Base-by-base conservation (phyloP, 2,888 invertebrate species). In the Trachelus troglodyta region DNA sequence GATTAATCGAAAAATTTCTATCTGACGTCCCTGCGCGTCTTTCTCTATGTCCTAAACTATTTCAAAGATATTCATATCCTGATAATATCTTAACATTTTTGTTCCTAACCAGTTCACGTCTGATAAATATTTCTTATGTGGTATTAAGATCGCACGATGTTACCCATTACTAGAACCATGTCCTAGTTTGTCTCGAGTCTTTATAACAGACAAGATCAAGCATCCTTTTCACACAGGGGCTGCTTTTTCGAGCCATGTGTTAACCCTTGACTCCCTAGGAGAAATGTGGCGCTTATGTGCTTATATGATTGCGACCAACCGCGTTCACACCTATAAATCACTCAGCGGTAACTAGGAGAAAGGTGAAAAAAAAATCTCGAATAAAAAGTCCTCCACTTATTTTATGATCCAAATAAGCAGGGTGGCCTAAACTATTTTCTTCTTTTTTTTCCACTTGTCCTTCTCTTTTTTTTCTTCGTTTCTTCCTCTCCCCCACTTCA, bases 321-420 rank as follows among this genome's bases (percentile, higher is more conserved):
- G 75, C 75, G 80, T 35, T 76, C 69, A 75, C 15, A 77, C 73
- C 75, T 79, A 83, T 85, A 85, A 85, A 85, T 85, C 85, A 82
- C 77, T 86, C 85, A 81, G 76, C 40, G 40, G 40, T 40, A 40
- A 40, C 40, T 40, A 40, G 1, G 40, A 15, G 40, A 40, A 83
- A 74, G 75, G 75, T 35, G 69, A 34, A 12, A 73, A 75, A 79
- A 80, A 78, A 78, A 68, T 77, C 78, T 80, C 69, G 69, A 83
- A 81, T 81, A 81, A 79, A 79, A 76, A 78, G 74, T 76, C 74
- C 76, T 76, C 31, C 69, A 78, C 77, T 81, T 80, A 80, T 81
- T 82, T 84, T 77, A 81, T 77, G 81, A 82, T 75, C 75, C 75
- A 78, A 78, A 76, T 78, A 78, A 69, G 68, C 73, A 34, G 73